A percentile compares a stretch with the other conserved stretches of the same genome.
These are phyloP conservation scores for Ptilonorhynchus violaceus DNA, from an alignment of 2,113 vertebrate genomes.

Conservation along the genomic window DNA sequence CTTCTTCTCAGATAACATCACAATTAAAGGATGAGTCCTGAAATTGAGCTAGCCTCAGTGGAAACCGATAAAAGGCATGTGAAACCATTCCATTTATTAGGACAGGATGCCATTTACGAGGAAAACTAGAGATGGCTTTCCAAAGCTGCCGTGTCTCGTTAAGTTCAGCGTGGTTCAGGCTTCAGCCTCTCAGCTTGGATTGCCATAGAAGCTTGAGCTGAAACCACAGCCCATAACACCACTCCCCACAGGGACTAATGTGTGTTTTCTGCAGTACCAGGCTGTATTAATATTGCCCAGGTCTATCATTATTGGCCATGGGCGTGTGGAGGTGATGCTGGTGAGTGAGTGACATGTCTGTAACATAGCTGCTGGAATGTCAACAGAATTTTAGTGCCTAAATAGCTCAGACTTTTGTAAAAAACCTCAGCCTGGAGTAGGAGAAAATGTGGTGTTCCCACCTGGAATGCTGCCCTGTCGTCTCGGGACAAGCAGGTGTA, in stretches of 20 bases:
- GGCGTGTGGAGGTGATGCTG: background rate
- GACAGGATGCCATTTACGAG: constrained; percentile 34
- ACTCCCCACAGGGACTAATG: constrained; percentile 14
- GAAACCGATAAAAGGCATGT: constrained; percentile 41
- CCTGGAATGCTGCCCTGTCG: background rate
- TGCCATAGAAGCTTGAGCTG: constrained; percentile 28
- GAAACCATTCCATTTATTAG: constrained; percentile 60
- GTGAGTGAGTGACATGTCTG: background rate
- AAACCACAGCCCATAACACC: constrained; percentile 28
- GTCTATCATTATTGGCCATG: background rate
- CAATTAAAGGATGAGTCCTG: constrained; percentile 66
- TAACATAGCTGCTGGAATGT: background rate
- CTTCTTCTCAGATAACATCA: constrained; percentile 46
- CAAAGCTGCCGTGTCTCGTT: constrained; percentile 62
- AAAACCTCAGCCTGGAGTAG: background rate
- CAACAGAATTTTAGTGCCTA: background rate
- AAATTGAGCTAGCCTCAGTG: constrained; percentile 45
- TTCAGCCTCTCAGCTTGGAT: constrained; percentile 17
- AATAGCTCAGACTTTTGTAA: background rate
- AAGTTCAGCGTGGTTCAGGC: constrained; percentile 21
- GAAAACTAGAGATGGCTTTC: constrained; percentile 56
- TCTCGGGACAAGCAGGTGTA: background rate
- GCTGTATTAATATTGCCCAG: background rate
- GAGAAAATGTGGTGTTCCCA: background rate
- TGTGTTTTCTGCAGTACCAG: constrained; percentile 27